Base-by-base conservation (phyloP, 2,888 invertebrate genomes). In the Polydrusus cervinus region DNA sequence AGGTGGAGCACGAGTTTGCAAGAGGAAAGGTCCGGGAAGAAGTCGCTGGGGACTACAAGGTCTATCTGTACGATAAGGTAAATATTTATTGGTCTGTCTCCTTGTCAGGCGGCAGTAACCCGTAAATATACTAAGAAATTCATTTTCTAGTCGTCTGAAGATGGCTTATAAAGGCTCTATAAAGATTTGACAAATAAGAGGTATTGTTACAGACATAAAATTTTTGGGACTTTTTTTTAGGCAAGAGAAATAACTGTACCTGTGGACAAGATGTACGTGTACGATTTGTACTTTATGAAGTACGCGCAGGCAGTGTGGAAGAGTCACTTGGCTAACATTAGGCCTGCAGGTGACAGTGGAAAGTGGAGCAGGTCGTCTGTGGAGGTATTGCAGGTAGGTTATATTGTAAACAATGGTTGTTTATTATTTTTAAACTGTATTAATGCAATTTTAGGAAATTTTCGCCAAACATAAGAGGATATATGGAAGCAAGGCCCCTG, bases 281-380 rank as follows among this genome's bases (percentile, higher is more conserved):
- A 77, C 25, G 61, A 76, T 14, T 62, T 51, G 0, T 85, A 88
- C 9, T 92, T 93, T 77, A 82, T 85, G 8, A 83, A 85, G 0
- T 80, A 90, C 0, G 89, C 90, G 0, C 90, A 91, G 74, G 90
- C 91, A 0, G 91, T 91, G 0, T 87, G 92, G 20, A 90, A 90
- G 78, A 93, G 95, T 77, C 92, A 93, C 83, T 84, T 96, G 64
- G 90, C 90, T 1, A 93, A 93, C 18, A 89, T 96, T 10, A 86
- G 88, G 25, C 93, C 95, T 0, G 93, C 93, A 0, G 92, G 93
- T 0, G 92, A 90, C 0, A 88, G 89, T 1, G 79, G 80, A 0
- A 88, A 88, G 25, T 93, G 93, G 93, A 90, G 91, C 0, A 87
- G 88, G 0, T 82, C 90, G 0, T 90, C 94, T 0, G 90, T 90